Evolutionary conservation across 2,888 invertebrate species (phyloP), one percentile per base, ranked within the genome.

Genomic region (Fragum fragum): DNA sequence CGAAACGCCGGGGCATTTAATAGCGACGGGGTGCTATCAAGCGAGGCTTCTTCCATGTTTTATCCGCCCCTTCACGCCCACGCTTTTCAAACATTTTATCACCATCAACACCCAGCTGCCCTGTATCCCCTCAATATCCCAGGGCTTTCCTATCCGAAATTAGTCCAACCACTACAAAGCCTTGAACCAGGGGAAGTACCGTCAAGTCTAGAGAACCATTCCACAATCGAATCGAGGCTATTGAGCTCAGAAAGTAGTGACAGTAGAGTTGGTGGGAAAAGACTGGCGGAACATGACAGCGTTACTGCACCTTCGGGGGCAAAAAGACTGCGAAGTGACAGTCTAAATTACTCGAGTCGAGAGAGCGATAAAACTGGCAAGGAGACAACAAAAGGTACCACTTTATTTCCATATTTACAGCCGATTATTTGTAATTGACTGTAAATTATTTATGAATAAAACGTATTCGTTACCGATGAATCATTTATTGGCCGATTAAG

Each of bases 1-100:
- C 96, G 98, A 23, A 93, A 93, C 85, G 90, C 92, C 21, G 89
- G 87, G 9, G 84, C 89, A 7, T 88, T 89, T 59, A 81, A 79
- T 36, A 81, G 85, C 52, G 85, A 82, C 23, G 79, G 85, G n/a
- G 81, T 81, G n/a, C 69, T 84, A 18, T 76, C 82, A 21, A 79
- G 73, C 59, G 87, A 87, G 23, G 52, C 66, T 16, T 52, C 83
- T 32, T 29, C 79, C 29, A 66, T 86, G 71, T 82, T 81, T 36
- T 85, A 83, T 28, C 75, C 85, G n/a, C 82, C 87, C 6, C 74
- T 87, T 26, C 53, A 86, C 42, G 70, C 83, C 36, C 85, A 83
- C 14, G 59, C 71, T 14, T 69, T 85, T 11, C 88, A 88, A 71
- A 55, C 83, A 14, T 61, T 85, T 16, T 85, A 87, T 28, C 86